A percentile compares a stretch with the other conserved stretches of the same genome.
Evolutionary conservation across 2,113 vertebrate species (phyloP).

Genomic region (Gobius niger): DNA sequence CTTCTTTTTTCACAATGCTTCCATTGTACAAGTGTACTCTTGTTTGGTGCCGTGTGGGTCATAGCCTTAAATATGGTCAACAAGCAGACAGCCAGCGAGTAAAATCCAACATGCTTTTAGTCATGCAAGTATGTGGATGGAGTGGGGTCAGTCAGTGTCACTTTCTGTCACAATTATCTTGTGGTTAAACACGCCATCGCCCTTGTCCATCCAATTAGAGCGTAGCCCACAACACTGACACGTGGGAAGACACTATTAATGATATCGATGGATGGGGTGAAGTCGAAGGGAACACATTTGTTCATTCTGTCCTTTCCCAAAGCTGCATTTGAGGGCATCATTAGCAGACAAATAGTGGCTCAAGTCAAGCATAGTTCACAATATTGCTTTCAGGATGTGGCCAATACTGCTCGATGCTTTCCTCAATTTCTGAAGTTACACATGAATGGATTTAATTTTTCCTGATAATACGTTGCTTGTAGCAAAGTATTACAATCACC

Average conservation of each 20-base stretch:
- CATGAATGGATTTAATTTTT: slow-evolving; percentile 53
- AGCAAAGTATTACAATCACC: slow-evolving; percentile 25
- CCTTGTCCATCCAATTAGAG: slow-evolving; percentile 48
- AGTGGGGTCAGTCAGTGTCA: slow-evolving; percentile 14
- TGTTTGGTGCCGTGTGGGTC: not conserved
- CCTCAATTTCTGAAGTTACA: slow-evolving; percentile 38
- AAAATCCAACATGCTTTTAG: not conserved
- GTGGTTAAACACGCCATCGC: slow-evolving; percentile 48
- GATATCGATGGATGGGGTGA: slow-evolving; percentile 25
- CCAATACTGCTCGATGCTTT: slow-evolving; percentile 9
- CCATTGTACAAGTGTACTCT: not conserved
- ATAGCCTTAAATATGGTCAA: not conserved
- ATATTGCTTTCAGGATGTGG: slow-evolving; percentile 24
- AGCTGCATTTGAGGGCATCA: slow-evolving; percentile 39
- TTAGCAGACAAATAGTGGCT: slow-evolving; percentile 43
- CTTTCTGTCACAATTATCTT: slow-evolving; percentile 45
- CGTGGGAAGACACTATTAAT: slow-evolving; percentile 37
- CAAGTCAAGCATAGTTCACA: slow-evolving; percentile 22
- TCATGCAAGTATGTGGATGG: not conserved
- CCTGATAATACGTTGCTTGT: slow-evolving; percentile 40
- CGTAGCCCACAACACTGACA: slow-evolving; percentile 39
- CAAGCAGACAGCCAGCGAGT: not conserved
- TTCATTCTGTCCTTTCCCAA: slow-evolving; percentile 7
- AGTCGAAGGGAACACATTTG: slow-evolving; percentile 17
- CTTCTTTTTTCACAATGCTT: not conserved